These are phyloP conservation scores for Chloebia gouldiae DNA, from an alignment of 2,113 vertebrate species.

Conservation along the genomic window DNA sequence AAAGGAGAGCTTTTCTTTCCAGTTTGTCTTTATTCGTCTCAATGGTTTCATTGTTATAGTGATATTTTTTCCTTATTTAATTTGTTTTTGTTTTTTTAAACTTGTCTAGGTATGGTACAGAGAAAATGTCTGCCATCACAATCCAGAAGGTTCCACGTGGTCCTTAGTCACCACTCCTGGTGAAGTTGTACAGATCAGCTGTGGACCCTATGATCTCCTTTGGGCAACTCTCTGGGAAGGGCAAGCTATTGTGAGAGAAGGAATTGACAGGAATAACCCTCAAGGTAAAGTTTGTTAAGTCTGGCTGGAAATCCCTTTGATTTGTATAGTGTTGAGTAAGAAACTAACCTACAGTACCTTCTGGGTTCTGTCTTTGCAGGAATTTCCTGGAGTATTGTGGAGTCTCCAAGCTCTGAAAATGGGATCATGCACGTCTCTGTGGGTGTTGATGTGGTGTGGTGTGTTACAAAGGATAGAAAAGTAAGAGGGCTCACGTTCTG, in stretches of 20 bases:
- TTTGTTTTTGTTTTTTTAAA: neutral
- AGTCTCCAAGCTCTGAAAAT: constrained; percentile 86
- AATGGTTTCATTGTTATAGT: constrained; percentile 1
- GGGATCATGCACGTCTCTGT: constrained; percentile 87
- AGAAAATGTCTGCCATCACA: constrained; percentile 85
- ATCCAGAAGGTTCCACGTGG: constrained; percentile 90
- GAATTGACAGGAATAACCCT: constrained; percentile 86
- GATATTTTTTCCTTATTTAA: neutral
- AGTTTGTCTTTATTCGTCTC: neutral
- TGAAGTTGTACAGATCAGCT: constrained; percentile 96
- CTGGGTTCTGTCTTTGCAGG: constrained; percentile 56
- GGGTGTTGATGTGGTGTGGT: constrained; percentile 91
- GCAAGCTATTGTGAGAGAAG: constrained; percentile 91
- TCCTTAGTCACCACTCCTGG: constrained; percentile 82
- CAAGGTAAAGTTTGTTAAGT: constrained; percentile 75
- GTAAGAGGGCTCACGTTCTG: constrained; percentile 71
- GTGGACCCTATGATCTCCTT: constrained; percentile 89
- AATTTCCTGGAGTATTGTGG: constrained; percentile 85
- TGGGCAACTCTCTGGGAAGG: constrained; percentile 98
- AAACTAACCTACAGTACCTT: neutral
- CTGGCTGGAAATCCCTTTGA: neutral
- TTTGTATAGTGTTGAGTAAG: neutral
- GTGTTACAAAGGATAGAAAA: constrained; percentile 92
- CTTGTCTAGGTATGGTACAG: constrained; percentile 89
- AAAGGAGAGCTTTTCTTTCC: neutral